phyloP scores from a whole-genome alignment of 2,797 vertebrate species.

The Chaetophractus vellerosus region DNA sequence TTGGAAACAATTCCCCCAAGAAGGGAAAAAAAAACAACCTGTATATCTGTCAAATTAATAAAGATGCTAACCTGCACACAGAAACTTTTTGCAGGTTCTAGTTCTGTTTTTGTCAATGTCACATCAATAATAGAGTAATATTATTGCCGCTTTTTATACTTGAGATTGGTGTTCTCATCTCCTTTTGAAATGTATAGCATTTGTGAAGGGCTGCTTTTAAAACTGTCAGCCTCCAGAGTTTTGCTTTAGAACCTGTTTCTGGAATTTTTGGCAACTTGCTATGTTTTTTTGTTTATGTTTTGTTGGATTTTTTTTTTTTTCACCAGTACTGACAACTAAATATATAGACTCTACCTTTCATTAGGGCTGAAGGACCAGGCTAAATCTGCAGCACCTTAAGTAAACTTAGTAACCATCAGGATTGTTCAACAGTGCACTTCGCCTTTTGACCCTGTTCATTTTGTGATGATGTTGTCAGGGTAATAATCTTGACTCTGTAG shows the following conservation, averaged over 20 bases:
- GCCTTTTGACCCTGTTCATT: not conserved
- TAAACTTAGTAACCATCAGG: not conserved
- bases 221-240: not conserved
- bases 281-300: not conserved
- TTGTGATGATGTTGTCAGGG: constrained; percentile 31
- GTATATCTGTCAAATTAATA: not conserved
- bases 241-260: not conserved
- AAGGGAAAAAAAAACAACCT: not conserved
- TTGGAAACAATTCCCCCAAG: not conserved
- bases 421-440: not conserved
- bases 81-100: not conserved
- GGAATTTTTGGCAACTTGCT: not conserved
- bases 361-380: not conserved
- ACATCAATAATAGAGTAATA: fast-evolving
- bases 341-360: not conserved
- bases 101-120: not conserved
- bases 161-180: not conserved
- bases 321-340: not conserved
- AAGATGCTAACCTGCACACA: not conserved
- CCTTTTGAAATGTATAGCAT: not conserved
- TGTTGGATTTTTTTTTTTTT: not conserved
- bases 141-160: not conserved
- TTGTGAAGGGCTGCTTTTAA: not conserved
- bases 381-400: not conserved
- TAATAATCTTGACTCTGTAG: not conserved